Conservation (phyloP, 1,140 invertebrate species). For the Zaprionus camerounensis region DNA sequence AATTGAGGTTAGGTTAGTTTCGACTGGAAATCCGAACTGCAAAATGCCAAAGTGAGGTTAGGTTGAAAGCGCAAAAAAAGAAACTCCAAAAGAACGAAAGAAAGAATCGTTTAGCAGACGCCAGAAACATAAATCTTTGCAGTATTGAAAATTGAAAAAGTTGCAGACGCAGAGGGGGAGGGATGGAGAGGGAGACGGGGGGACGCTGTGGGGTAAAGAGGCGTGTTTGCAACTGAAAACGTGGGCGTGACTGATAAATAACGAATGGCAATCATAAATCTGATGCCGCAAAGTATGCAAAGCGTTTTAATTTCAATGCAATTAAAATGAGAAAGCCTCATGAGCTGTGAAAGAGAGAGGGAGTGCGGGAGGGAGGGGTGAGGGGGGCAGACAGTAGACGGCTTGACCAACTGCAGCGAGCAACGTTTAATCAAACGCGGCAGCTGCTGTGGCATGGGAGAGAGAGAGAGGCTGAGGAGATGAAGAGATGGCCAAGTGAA, state of each 20-base stretch:
- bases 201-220: too few species aligned
- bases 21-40: conserved; percentile 19
- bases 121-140: conserved; percentile 65
- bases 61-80: not conserved
- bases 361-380: not conserved
- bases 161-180: not conserved
- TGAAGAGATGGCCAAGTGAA: not conserved
- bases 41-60: conserved; percentile 23
- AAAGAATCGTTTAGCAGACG: conserved; percentile 8
- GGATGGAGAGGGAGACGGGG: not conserved
- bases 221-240: too few species aligned
- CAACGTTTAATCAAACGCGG: conserved; percentile 70
- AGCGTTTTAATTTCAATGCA: conserved; percentile 70
- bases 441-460: conserved; percentile 34
- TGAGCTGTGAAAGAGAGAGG: not conserved
- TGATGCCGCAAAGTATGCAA: conserved; percentile 52
- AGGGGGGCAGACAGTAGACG: not conserved
- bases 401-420: conserved; percentile 16
- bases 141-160: conserved; percentile 64
- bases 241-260: conserved; percentile 56
- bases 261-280: conserved; percentile 76
- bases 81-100: not conserved
- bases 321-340: conserved; percentile 56
- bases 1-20: conserved; percentile 56
- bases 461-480: not conserved